phyloP scores from a whole-genome alignment of 2,888 invertebrate species.

The Girardia tigrina region DNA sequence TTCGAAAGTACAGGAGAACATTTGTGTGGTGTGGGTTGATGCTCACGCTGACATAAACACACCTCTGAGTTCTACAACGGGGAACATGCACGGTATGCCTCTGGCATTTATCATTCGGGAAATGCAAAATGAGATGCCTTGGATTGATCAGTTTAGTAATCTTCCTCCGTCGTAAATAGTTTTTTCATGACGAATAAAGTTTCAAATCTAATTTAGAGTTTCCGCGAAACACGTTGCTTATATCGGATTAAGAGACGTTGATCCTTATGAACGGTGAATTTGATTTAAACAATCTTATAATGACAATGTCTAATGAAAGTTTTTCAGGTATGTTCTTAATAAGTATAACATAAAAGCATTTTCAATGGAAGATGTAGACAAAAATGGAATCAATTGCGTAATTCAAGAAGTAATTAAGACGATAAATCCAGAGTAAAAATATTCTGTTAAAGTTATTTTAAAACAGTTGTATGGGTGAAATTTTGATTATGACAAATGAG shows the following conservation, averaged over 20 bases:
- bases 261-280: conserved; percentile 61
- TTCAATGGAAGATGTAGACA: conserved; percentile 71
- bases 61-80: conserved; percentile 64
- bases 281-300: no score
- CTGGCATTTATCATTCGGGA: conserved; percentile 63
- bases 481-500: no score
- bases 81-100: conserved; percentile 68
- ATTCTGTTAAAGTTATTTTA: no score
- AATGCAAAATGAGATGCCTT: conserved; percentile 62
- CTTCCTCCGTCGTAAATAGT: conserved; percentile 59
- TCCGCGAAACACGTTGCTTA: conserved; percentile 59
- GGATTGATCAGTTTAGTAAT: conserved; percentile 64
- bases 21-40: conserved; percentile 73
- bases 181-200: conserved; percentile 23
- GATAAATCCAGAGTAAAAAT: conserved; percentile 62
- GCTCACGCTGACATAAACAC: conserved; percentile 85
- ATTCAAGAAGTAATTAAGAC: conserved; percentile 55
- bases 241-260: conserved; percentile 70
- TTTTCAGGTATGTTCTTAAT: conserved; percentile 50
- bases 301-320: no score
- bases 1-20: conserved; percentile 54
- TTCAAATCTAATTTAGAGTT: conserved; percentile 21
- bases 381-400: conserved; percentile 64
- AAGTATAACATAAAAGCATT: conserved; percentile 66
- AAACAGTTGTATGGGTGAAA: no score